These are phyloP conservation scores for Rhamnusium bicolor DNA, from an alignment of 2,888 invertebrate genomes.

Conservation along the genomic window DNA sequence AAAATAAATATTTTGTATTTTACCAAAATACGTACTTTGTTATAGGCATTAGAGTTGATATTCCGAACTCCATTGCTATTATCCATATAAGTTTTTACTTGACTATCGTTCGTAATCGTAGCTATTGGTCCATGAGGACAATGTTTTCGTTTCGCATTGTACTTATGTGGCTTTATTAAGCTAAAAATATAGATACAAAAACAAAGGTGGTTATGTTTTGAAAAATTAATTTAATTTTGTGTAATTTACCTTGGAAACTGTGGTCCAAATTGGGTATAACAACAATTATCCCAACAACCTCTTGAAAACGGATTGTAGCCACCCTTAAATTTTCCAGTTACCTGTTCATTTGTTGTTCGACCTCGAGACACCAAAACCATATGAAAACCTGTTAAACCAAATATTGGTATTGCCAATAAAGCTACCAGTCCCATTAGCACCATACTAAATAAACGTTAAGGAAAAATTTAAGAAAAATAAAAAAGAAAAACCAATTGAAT, in stretches of 20 bases:
- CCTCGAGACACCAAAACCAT: conserved; percentile 96
- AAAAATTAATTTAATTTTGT: neutral
- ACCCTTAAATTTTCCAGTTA: conserved; percentile 98
- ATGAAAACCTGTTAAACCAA: conserved; percentile 98
- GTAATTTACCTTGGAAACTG: conserved; percentile 92
- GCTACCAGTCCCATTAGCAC: conserved; percentile 93
- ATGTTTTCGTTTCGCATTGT: conserved; percentile 77
- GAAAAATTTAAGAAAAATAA: conserved; percentile 1
- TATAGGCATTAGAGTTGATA: conserved; percentile 90
- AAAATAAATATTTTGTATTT: too few species aligned
- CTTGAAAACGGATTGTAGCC: conserved; percentile 98
- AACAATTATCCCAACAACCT: conserved; percentile 96
- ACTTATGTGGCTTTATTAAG: conserved; percentile 80
- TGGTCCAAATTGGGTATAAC: conserved; percentile 95
- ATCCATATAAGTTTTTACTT: conserved; percentile 97
- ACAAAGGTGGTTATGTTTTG: too few species aligned
- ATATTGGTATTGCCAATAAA: conserved; percentile 94
- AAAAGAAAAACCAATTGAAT: neutral
- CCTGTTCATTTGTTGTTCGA: conserved; percentile 99
- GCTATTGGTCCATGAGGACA: conserved; percentile 71
- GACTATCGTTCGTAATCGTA: conserved; percentile 79
- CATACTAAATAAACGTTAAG: conserved; percentile 75
- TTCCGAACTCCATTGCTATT: conserved; percentile 88
- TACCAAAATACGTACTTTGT: too few species aligned
- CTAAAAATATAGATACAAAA: conserved; percentile 68